These are phyloP conservation scores for Dendrolimus kikuchii DNA, from an alignment of 1,140 invertebrate species.

Conservation along the genomic window DNA sequence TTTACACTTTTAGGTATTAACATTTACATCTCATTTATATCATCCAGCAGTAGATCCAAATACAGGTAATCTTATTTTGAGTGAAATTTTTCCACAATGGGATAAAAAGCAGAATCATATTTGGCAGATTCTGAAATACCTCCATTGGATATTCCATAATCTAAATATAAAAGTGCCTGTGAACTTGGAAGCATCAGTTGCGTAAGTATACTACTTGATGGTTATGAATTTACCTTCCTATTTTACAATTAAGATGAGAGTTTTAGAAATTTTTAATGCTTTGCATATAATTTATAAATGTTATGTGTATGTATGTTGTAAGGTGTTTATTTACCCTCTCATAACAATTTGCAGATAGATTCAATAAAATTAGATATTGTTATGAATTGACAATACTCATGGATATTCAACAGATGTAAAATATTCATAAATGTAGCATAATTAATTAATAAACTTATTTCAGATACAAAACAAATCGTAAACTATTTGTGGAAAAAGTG, in stretches of 20 bases:
- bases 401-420: background rate
- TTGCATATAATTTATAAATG: too few species aligned
- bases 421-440: background rate
- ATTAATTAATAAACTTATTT: slow-evolving; percentile 9
- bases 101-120: slow-evolving; percentile 85
- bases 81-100: slow-evolving; percentile 88
- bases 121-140: slow-evolving; percentile 92
- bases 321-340: too few species aligned
- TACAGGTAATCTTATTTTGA: slow-evolving; percentile 84
- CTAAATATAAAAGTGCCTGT: slow-evolving; percentile 76
- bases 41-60: slow-evolving; percentile 89
- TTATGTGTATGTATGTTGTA: too few species aligned
- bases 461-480: slow-evolving; percentile 73
- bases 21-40: slow-evolving; percentile 89
- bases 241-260: too few species aligned
- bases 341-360: too few species aligned
- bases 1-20: slow-evolving; percentile 77
- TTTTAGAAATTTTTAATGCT: too few species aligned
- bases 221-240: background rate
- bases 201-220: slow-evolving; percentile 74
- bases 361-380: background rate
- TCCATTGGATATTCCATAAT: slow-evolving; percentile 87
- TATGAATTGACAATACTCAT: background rate
- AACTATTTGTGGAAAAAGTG: slow-evolving; percentile 78
- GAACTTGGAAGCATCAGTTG: slow-evolving; percentile 83